Evolutionary conservation across 1,140 invertebrate genomes (phyloP), one percentile per base, ranked within the genome.

Genomic region (Andrena cerasifolii): DNA sequence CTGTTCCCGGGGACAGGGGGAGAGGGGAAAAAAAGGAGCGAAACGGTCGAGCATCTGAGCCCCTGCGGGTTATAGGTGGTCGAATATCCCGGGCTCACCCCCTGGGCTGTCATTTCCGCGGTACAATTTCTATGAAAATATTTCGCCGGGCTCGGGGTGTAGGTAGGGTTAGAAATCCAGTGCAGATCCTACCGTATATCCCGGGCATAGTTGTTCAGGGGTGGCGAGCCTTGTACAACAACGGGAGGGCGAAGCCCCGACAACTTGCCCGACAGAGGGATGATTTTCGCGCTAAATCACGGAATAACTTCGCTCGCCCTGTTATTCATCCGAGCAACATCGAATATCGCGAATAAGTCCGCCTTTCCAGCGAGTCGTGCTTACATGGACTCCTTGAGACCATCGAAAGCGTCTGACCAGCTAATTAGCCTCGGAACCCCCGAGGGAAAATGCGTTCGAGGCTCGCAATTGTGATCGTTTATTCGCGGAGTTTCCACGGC

Each of bases 121-220:
- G 82, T 82, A 88, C 87, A 87, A 45, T 86, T 89, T 88, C 88
- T 88, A 88, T 86, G 88, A 87, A 89, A 90, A 90, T 87, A 88
- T 87, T 86, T 86, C 82, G 54, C 66, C 51, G 58, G 47, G 65
- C 3, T 3, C 36, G 10, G 70, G 2, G 65, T 36, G 45, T 47
- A 73, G 78, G 78, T 43, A 65, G 74, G 68, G 71, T 74, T 65
- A 61, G 59, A 82, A 53, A 79, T 79, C 63, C 62, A 26, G 16
- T 33, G 74, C 45, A 28, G 49, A 84, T 81, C 76, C 67, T 26
- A n/a, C 49, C 31, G 53, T 78, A 76, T 26, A 71, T 77, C 61
- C 68, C 54, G 63, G 65, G 24, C 21, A 54, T 61, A 59, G 71
- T 59, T 68, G 56, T 63, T 73, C 36, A 24, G 68, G 77, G 70